Conservation (phyloP, 2,797 vertebrate species). For the Acestrorhynchus altus region DNA sequence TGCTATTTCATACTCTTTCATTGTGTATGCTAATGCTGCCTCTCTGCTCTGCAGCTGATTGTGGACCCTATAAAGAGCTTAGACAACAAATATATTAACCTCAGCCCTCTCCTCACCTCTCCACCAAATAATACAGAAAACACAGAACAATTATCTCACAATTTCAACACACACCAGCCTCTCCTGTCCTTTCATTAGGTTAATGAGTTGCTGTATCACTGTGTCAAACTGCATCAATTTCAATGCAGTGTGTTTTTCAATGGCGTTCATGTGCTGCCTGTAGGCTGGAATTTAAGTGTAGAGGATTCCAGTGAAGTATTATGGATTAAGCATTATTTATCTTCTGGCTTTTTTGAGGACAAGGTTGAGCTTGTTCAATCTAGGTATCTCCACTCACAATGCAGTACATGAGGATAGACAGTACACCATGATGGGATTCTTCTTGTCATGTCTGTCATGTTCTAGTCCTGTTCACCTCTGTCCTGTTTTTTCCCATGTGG, state of each 20-base stretch:
- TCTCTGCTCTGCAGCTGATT: conserved; percentile 16
- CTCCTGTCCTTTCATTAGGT: neutral
- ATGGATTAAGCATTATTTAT: neutral
- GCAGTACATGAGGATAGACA: neutral
- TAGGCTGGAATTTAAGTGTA: neutral
- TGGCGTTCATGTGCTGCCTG: neutral
- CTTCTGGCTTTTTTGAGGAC: conserved; percentile 1
- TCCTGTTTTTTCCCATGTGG: too few species aligned
- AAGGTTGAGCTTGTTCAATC: neutral
- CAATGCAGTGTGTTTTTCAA: neutral
- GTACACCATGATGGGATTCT: too few species aligned
- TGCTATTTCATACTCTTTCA: conserved; percentile 42
- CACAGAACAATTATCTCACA: neutral
- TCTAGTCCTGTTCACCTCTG: too few species aligned
- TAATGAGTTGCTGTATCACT: neutral
- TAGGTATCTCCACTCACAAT: neutral
- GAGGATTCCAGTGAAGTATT: neutral
- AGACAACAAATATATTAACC: conserved; percentile 5
- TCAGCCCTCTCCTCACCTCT: neutral
- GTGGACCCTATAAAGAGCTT: conserved; percentile 18
- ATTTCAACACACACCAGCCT: neutral
- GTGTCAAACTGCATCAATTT: neutral
- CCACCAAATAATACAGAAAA: conserved; percentile 10
- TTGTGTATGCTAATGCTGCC: conserved; percentile 27
- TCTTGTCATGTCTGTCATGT: too few species aligned